A percentile compares a stretch with the other conserved stretches of the same genome.
Conservation (phyloP, 2,888 invertebrate species). For the Nebria salina region DNA sequence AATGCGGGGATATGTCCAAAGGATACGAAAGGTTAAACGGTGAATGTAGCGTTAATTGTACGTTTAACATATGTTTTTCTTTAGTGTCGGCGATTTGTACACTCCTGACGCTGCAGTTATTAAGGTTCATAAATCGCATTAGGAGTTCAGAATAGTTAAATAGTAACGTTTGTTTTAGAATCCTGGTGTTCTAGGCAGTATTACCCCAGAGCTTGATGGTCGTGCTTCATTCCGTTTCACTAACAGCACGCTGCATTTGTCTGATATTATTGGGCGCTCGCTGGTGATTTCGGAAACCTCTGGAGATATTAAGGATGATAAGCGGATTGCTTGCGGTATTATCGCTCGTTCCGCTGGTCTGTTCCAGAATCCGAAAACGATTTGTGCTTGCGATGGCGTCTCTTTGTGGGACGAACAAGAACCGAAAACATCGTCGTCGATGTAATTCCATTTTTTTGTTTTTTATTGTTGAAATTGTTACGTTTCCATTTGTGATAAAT, state of each 20-base stretch:
- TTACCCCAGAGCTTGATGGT: constrained; percentile 70
- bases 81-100: not conserved
- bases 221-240: constrained; percentile 73
- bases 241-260: constrained; percentile 71
- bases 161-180: constrained; percentile 16
- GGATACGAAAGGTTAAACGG: constrained; percentile 66
- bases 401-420: constrained; percentile 88
- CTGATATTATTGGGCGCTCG: constrained; percentile 81
- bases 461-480: not conserved
- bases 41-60: not conserved
- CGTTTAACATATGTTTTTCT: not conserved
- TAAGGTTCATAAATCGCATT: not conserved
- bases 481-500: not conserved
- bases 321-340: constrained; percentile 78
- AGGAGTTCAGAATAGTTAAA: not conserved
- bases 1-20: constrained; percentile 77
- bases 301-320: constrained; percentile 63
- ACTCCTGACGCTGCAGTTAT: not conserved
- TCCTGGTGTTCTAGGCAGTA: constrained; percentile 73
- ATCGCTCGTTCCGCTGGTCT: constrained; percentile 90
- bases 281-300: constrained; percentile 73
- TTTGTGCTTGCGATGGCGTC: constrained; percentile 91
- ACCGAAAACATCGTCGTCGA: constrained; percentile 49
- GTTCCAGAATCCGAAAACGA: constrained; percentile 85
- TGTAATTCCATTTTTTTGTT: not conserved